Conservation (phyloP, 2,888 invertebrate species). For the Melanargia galathea region DNA sequence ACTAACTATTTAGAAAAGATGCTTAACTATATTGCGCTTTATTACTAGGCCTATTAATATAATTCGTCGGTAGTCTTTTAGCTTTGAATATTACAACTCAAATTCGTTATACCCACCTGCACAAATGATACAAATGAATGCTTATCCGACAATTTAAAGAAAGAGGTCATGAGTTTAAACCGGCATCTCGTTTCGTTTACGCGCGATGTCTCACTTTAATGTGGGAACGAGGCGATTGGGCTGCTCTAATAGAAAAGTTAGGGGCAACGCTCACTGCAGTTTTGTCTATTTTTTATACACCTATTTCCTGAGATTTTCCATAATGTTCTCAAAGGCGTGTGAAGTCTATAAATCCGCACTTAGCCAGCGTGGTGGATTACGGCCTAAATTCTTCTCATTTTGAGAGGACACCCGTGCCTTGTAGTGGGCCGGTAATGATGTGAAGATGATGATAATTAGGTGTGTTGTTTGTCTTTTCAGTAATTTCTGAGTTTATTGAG, state of each 20-base stretch:
- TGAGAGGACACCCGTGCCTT: too few species aligned
- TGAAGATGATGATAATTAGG: too few species aligned
- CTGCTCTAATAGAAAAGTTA: slow-evolving; percentile 54
- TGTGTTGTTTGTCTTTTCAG: not conserved
- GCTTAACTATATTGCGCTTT: too few species aligned
- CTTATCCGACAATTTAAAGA: slow-evolving; percentile 43
- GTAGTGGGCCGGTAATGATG: too few species aligned
- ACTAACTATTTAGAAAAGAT: not conserved
- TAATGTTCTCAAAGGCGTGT: too few species aligned
- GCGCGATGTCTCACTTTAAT: slow-evolving; percentile 64
- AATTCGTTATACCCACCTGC: slow-evolving; percentile 11
- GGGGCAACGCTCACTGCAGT: slow-evolving; percentile 40
- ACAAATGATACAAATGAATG: slow-evolving; percentile 38
- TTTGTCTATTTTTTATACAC: not conserved
- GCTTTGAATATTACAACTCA: slow-evolving; percentile 20
- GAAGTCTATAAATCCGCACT: too few species aligned
- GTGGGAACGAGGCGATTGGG: slow-evolving; percentile 57
- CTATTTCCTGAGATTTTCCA: too few species aligned
- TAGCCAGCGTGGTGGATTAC: too few species aligned
- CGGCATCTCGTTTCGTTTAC: slow-evolving; percentile 38
- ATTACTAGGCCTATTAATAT: too few species aligned
- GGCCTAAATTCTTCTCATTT: too few species aligned
- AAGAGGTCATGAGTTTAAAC: slow-evolving; percentile 42
- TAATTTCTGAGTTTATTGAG: not conserved
- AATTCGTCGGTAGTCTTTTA: slow-evolving; percentile 19